These are phyloP conservation scores for Okamejei kenojei DNA, from an alignment of 2,797 vertebrate species.

Conservation along the genomic window DNA sequence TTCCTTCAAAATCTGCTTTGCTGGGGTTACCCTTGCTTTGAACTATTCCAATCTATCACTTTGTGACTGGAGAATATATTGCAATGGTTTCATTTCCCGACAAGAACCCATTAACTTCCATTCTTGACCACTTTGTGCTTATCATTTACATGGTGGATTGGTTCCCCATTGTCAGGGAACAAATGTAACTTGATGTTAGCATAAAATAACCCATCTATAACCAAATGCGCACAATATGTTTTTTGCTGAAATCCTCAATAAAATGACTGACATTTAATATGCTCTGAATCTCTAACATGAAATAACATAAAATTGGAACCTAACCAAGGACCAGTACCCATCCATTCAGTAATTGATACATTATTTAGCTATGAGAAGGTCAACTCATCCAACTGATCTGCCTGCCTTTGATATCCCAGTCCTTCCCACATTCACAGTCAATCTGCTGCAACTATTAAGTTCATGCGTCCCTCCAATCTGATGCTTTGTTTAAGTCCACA, in stretches of 20 bases:
- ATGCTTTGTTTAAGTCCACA: background rate
- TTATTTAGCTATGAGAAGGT: constrained; percentile 2
- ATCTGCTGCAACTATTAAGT: background rate
- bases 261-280: background rate
- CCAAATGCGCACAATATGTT: background rate
- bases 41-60: too few species aligned
- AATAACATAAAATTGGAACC: background rate
- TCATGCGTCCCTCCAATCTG: background rate
- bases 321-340: background rate
- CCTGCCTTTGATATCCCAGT: background rate
- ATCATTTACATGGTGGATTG: too few species aligned
- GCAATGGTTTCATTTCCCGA: too few species aligned
- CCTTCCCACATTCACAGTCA: background rate
- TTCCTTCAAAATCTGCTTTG: too few species aligned
- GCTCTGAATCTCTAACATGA: background rate
- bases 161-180: background rate
- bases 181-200: background rate
- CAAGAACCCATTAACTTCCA: too few species aligned
- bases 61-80: too few species aligned
- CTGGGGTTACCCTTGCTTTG: too few species aligned
- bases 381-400: background rate
- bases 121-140: too few species aligned
- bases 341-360: background rate
- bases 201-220: background rate
- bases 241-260: background rate